These are phyloP conservation scores for Andrena chrysosceles DNA, from an alignment of 2,888 invertebrate species.

Conservation along the genomic window DNA sequence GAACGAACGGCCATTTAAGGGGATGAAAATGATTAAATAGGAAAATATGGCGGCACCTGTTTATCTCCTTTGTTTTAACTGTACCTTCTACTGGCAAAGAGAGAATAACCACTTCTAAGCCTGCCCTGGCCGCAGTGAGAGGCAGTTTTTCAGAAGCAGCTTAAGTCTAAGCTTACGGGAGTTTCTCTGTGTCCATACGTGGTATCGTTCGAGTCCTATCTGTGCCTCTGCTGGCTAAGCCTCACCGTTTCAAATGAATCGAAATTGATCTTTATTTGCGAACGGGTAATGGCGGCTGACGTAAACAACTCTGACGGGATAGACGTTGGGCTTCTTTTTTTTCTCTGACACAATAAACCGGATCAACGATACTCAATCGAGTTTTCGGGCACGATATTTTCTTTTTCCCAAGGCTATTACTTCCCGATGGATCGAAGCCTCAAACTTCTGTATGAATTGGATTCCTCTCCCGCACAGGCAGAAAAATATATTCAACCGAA, in stretches of 20 bases:
- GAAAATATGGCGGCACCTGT: constrained; percentile 27
- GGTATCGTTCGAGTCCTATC: constrained; percentile 36
- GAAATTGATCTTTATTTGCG: constrained; percentile 56
- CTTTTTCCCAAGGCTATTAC: not conserved
- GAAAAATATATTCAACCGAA: not conserved
- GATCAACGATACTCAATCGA: constrained; percentile 1
- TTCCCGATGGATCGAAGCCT: not conserved
- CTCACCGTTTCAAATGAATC: constrained; percentile 42
- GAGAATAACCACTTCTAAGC: constrained; percentile 46
- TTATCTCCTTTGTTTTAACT: constrained; percentile 23
- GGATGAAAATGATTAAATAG: constrained; percentile 57
- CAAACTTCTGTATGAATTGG: not conserved
- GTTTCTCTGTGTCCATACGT: constrained; percentile 38
- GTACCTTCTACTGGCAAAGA: not conserved
- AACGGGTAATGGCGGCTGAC: constrained; percentile 46
- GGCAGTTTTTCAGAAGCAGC: constrained; percentile 54
- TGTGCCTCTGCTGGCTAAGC: constrained; percentile 38
- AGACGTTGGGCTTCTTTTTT: not conserved
- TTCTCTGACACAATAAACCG: not conserved
- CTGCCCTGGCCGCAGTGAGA: constrained; percentile 24
- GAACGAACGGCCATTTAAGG: constrained; percentile 22
- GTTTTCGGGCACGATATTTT: not conserved
- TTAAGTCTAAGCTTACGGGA: constrained; percentile 58
- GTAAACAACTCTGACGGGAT: constrained; percentile 8
- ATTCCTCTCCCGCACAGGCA: not conserved